phyloP scores from a whole-genome alignment of 37 sponge, comb jelly and placozoan genomes.

The Oopsacas minuta region DNA sequence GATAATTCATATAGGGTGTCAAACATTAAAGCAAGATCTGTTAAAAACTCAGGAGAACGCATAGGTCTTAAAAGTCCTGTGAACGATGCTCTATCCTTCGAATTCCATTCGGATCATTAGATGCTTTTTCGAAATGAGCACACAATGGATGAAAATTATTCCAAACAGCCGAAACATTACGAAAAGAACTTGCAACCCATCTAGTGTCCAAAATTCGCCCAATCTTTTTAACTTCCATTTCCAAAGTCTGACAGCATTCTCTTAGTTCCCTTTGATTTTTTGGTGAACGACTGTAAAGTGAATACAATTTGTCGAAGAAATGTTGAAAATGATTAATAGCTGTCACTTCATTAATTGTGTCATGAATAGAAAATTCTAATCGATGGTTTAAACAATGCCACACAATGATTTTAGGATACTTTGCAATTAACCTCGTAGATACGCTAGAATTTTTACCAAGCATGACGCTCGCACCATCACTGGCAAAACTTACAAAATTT shows the following conservation, averaged over 20 bases:
- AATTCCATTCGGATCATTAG: background rate
- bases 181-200: constrained; percentile 20
- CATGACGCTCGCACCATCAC: constrained; percentile 19
- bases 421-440: background rate
- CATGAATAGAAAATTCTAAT: constrained; percentile 21
- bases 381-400: constrained; percentile 14
- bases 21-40: constrained; percentile 21
- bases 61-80: constrained; percentile 18
- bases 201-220: background rate
- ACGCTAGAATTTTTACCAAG: constrained; percentile 17
- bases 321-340: constrained; percentile 22
- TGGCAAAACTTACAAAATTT: constrained; percentile 19
- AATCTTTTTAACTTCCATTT: background rate
- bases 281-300: constrained; percentile 18
- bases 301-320: constrained; percentile 24
- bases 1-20: constrained; percentile 21
- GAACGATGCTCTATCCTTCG: background rate
- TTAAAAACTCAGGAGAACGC: constrained; percentile 7
- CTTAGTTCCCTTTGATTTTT: constrained; percentile 22
- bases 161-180: constrained; percentile 24
- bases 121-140: constrained; percentile 23
- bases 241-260: constrained; percentile 13
- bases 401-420: constrained; percentile 13
- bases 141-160: constrained; percentile 21
- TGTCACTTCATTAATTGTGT: constrained; percentile 26